Base-by-base conservation (phyloP, 2,797 vertebrate species). In the Huso huso region DNA sequence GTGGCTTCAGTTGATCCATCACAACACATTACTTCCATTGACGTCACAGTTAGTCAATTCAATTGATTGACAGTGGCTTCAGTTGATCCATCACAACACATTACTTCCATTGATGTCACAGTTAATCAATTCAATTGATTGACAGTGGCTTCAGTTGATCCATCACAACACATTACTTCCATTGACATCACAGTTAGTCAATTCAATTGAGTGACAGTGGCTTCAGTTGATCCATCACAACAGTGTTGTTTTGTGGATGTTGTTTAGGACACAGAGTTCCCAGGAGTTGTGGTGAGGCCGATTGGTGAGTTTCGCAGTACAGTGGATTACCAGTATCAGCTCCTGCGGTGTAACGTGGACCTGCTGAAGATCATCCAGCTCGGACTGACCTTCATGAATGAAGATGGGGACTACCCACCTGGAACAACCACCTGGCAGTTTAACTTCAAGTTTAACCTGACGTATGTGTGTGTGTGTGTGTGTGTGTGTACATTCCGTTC, bases 391-490 rank as follows among this genome's bases (percentile, higher is more conserved):
- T 99, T 99, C 83, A 98, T 95, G 78, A 99, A 99, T 4, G 93
- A 99, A 75, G 96, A 96, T 5, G 95, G 96, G 9, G 92, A 95
- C 67, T 96, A 98, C 76, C 96, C 96, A 6, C 87, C 86, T 0
- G 95, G 95, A 70, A 95, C 93, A 49, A 97, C 95, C 11, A 98
- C 96, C 1, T 99, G 96, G 96, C 96, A 98, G 82, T 99, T 99
- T 74, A 98, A 99, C 88, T 99, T 99, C 83, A 99, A 98, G 75
- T 99, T 99, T 78, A 99, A 99, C 79, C 91, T 99, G 6, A 98
- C 95, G 96, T 98, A 84, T 68, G 95, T 82, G 0, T 37, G 23
- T 37, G 23, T 68, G 95, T 82, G 0, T 37, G 23, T 37, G 23
- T 37, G 23, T 37, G 23, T 4, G 4, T 37, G 23, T 37, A 37